Percentiles rank a stretch among this genome's conserved stretches.
These are phyloP conservation scores for Burhinus bistriatus DNA, from an alignment of 2,113 vertebrate species.

Conservation along the genomic window DNA sequence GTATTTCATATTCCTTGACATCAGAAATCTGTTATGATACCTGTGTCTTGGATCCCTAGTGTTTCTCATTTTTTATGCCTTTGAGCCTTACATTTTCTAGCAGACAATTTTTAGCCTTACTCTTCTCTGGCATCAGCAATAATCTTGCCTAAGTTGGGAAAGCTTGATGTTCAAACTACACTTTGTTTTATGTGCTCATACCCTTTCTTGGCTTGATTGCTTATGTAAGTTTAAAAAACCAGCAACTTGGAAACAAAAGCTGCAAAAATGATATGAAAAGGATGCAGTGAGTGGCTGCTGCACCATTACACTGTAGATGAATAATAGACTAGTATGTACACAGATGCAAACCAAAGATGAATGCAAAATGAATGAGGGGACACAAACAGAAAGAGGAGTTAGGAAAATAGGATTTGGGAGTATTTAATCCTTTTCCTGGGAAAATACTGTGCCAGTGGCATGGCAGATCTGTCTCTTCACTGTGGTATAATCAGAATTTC, in stretches of 20 bases:
- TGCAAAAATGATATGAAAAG: conserved; percentile 16
- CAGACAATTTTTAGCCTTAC: conserved; percentile 11
- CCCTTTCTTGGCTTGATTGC: conserved; percentile 58
- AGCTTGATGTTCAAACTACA: conserved; percentile 35
- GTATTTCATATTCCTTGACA: not conserved
- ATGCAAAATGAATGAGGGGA: conserved; percentile 44
- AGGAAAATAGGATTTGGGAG: conserved; percentile 10
- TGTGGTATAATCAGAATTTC: not conserved
- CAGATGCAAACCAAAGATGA: conserved; percentile 35
- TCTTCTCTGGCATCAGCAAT: conserved; percentile 51
- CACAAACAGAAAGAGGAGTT: conserved; percentile 9
- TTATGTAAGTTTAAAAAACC: not conserved
- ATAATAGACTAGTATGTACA: conserved; percentile 63
- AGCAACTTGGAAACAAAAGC: conserved; percentile 43
- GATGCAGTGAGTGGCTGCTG: conserved; percentile 23
- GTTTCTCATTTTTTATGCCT: conserved; percentile 49
- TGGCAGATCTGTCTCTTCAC: not conserved
- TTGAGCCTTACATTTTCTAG: conserved; percentile 39
- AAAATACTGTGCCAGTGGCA: conserved; percentile 1
- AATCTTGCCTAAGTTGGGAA: conserved; percentile 44
- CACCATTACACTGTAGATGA: conserved; percentile 47
- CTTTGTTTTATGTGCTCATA: conserved; percentile 32
- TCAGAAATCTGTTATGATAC: conserved; percentile 22
- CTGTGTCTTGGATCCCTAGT: not conserved
- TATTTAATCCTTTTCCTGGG: not conserved